A percentile compares a stretch with the other conserved stretches of the same genome.
phyloP scores from a whole-genome alignment of 2,113 vertebrate species.

The Recurvirostra avosetta region DNA sequence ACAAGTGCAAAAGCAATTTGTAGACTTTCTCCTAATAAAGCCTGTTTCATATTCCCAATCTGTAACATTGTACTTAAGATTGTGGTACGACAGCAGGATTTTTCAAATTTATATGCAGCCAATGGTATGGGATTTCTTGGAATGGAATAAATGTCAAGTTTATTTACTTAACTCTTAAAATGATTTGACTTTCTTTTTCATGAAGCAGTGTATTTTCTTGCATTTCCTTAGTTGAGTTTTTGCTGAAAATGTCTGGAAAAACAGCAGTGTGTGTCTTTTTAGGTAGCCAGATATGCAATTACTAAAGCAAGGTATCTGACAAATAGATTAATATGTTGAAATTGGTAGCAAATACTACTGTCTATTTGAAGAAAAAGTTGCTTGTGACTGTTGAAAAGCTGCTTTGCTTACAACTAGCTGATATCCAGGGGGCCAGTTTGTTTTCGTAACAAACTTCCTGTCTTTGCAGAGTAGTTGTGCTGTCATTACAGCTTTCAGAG shows the following conservation, averaged over 20 bases:
- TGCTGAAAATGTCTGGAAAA: neutral
- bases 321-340: neutral
- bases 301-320: neutral
- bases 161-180: slow-evolving; percentile 62
- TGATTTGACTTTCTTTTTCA: slow-evolving; percentile 50
- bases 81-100: slow-evolving; percentile 26
- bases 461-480: slow-evolving; percentile 62
- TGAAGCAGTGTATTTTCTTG: neutral
- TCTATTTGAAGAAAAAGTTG: neutral
- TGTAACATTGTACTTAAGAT: neutral
- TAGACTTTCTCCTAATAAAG: neutral
- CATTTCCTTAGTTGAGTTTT: neutral
- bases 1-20: slow-evolving; percentile 27
- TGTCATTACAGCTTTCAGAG: slow-evolving; percentile 66
- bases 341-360: neutral
- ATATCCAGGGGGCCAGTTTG: slow-evolving; percentile 67
- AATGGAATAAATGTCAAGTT: slow-evolving; percentile 51
- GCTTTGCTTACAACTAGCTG: slow-evolving; percentile 40
- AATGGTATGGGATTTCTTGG: slow-evolving; percentile 46
- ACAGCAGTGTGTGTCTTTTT: neutral
- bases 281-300: neutral
- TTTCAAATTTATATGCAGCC: slow-evolving; percentile 33
- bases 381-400: slow-evolving; percentile 47
- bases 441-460: slow-evolving; percentile 73
- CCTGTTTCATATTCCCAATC: neutral